phyloP scores from a whole-genome alignment of 2,113 vertebrate species.

The Zootoca vivipara region DNA sequence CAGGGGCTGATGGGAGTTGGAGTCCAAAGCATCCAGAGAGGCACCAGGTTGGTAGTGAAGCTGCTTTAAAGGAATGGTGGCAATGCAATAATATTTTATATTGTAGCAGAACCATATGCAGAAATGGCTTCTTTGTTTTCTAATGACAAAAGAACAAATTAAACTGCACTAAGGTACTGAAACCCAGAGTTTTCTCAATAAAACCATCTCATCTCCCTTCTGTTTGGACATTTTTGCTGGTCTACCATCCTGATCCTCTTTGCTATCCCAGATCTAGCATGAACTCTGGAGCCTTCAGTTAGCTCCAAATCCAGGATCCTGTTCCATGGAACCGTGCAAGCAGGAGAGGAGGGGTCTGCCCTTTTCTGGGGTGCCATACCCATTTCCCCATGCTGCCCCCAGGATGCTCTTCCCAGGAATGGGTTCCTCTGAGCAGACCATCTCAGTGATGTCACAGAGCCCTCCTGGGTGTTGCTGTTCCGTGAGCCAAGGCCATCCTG shows the following conservation, averaged over 20 bases:
- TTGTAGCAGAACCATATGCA: not conserved
- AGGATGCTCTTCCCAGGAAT: no score
- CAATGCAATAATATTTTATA: not conserved
- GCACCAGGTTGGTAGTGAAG: no score
- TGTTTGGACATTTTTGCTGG: no score
- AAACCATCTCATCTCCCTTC: not conserved
- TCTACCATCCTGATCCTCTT: not conserved
- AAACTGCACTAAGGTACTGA: not conserved
- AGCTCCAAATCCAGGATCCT: no score
- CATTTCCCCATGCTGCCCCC: not conserved
- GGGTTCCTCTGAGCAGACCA: not conserved
- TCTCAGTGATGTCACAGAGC: conserved; percentile 25
- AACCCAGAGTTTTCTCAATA: not conserved
- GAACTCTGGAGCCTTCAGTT: no score
- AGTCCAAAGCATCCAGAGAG: no score
- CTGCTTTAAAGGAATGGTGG: not conserved
- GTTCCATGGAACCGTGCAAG: not conserved
- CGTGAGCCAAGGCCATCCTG: not conserved
- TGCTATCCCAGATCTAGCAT: not conserved
- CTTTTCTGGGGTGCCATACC: no score
- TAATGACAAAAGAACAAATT: not conserved
- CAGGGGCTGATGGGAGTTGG: no score
- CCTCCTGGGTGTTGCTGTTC: not conserved
- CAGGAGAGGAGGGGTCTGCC: not conserved
- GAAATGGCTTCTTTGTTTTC: not conserved